Percentiles rank a stretch among this genome's conserved stretches.
These are phyloP conservation scores for Drosophila algonquin DNA, from an alignment of 2,888 invertebrate species.

Conservation along the genomic window DNA sequence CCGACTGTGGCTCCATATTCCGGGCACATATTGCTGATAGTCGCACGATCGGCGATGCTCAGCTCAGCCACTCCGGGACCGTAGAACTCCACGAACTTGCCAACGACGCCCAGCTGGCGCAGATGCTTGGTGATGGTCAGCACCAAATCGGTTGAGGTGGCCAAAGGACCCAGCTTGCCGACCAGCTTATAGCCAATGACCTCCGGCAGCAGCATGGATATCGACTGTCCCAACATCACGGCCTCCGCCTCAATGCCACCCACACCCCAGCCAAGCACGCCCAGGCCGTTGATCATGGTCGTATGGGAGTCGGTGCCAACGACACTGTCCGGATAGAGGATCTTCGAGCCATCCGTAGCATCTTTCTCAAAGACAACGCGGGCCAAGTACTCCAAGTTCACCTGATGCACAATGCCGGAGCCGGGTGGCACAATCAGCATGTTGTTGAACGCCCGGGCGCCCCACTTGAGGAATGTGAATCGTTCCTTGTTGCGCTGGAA, in stretches of 20 bases:
- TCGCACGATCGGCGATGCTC: slow-evolving; percentile 98
- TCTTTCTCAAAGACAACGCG: slow-evolving; percentile 93
- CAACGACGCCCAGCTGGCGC: slow-evolving; percentile 97
- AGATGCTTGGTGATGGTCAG: slow-evolving; percentile 98
- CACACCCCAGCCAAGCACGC: slow-evolving; percentile 98
- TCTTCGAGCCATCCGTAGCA: slow-evolving; percentile 75
- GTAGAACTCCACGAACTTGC: slow-evolving; percentile 99
- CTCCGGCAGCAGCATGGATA: slow-evolving; percentile 97
- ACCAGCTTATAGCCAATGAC: slow-evolving; percentile 96
- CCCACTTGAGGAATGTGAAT: slow-evolving; percentile 99
- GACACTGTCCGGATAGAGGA: slow-evolving; percentile 94
- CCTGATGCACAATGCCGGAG: slow-evolving; percentile 99
- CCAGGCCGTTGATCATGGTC: slow-evolving; percentile 99
- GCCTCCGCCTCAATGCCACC: slow-evolving; percentile 99
- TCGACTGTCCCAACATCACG: slow-evolving; percentile 98
- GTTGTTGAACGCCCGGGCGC: slow-evolving; percentile 96
- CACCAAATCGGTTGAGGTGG: slow-evolving; percentile 98
- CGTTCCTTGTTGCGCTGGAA: slow-evolving; percentile 97
- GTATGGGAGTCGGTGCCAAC: slow-evolving; percentile 99
- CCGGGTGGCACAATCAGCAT: slow-evolving; percentile 99
- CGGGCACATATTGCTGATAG: slow-evolving; percentile 99
- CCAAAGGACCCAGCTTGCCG: slow-evolving; percentile 91
- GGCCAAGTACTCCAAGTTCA: slow-evolving; percentile 97
- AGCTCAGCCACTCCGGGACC: slow-evolving; percentile 95
- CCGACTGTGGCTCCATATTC: slow-evolving; percentile 99